phyloP scores from a whole-genome alignment of 2,113 vertebrate species.

The Peromyscus polionotus region DNA sequence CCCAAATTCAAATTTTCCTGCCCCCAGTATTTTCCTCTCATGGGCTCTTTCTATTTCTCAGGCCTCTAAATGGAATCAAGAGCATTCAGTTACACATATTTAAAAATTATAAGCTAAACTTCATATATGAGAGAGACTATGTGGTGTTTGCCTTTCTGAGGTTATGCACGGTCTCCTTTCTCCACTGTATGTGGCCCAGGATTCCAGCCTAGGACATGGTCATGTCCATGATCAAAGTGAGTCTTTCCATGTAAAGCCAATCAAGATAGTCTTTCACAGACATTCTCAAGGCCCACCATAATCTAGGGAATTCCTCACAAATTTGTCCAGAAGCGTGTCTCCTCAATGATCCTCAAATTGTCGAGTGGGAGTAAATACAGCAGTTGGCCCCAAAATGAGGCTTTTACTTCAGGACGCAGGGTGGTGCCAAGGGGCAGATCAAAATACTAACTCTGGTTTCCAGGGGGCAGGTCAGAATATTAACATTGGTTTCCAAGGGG shows the following conservation, averaged over 20 bases:
- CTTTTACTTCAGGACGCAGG: too few species aligned
- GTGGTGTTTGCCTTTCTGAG: not conserved
- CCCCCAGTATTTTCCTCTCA: not conserved
- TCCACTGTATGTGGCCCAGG: not conserved
- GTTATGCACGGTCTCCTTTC: not conserved
- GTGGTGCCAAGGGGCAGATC: too few species aligned
- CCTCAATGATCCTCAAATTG: not conserved
- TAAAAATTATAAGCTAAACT: not conserved
- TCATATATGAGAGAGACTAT: not conserved
- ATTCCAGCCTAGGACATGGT: not conserved
- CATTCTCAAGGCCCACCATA: too few species aligned
- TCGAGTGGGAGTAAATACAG: not conserved
- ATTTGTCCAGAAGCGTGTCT: not conserved
- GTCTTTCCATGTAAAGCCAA: not conserved
- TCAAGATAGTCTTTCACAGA: not conserved
- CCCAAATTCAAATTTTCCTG: not conserved
- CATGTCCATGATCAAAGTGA: too few species aligned
- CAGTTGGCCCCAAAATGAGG: not conserved
- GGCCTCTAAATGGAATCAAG: not conserved
- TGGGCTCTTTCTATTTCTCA: not conserved
- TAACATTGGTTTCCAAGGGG: too few species aligned
- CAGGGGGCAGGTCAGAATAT: too few species aligned
- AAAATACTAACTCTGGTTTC: too few species aligned
- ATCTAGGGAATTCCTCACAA: not conserved
- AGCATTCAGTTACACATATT: not conserved